Conservation (phyloP, 2,888 invertebrate genomes). For the Eristalis pertinax region DNA sequence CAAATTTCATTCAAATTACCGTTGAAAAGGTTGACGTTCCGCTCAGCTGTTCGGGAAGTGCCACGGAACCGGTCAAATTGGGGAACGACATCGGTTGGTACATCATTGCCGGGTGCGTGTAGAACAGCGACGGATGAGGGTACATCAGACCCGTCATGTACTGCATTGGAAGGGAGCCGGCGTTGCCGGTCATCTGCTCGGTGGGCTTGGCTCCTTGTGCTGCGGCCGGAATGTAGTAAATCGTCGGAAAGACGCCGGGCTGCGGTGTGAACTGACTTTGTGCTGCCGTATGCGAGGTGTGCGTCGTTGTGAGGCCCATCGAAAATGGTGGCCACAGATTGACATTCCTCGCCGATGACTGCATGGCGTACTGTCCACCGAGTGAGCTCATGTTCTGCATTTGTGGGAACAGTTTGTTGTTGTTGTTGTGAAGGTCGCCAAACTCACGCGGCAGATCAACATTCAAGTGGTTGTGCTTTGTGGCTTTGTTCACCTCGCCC, state of each 20-base stretch:
- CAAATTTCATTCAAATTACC: conserved; percentile 33
- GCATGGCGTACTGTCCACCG: conserved; percentile 60
- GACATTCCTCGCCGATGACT: conserved; percentile 77
- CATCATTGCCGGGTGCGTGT: conserved; percentile 84
- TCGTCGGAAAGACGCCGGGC: conserved; percentile 82
- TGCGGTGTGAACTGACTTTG: conserved; percentile 78
- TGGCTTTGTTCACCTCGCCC: conserved; percentile 83
- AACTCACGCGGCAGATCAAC: conserved; percentile 65
- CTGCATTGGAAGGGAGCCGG: conserved; percentile 82
- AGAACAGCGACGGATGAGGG: conserved; percentile 83
- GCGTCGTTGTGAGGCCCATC: conserved; percentile 80
- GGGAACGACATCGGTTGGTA: conserved; percentile 84
- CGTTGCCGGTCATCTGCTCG: conserved; percentile 5
- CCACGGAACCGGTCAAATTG: conserved; percentile 77
- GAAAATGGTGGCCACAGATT: conserved; percentile 85
- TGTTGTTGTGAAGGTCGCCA: conserved; percentile 69
- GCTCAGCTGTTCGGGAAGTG: conserved; percentile 73
- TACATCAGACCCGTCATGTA: conserved; percentile 85
- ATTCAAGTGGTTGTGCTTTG: conserved; percentile 82
- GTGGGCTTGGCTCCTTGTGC: conserved; percentile 74
- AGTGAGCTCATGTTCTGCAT: conserved; percentile 61
- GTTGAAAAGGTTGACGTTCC: conserved; percentile 67
- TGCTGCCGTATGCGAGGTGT: conserved; percentile 75
- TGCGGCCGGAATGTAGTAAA: conserved; percentile 84
- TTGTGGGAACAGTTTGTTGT: conserved; percentile 71